Evolutionary conservation across 2,113 vertebrate species (phyloP).

Genomic region (Clinocottus analis): DNA sequence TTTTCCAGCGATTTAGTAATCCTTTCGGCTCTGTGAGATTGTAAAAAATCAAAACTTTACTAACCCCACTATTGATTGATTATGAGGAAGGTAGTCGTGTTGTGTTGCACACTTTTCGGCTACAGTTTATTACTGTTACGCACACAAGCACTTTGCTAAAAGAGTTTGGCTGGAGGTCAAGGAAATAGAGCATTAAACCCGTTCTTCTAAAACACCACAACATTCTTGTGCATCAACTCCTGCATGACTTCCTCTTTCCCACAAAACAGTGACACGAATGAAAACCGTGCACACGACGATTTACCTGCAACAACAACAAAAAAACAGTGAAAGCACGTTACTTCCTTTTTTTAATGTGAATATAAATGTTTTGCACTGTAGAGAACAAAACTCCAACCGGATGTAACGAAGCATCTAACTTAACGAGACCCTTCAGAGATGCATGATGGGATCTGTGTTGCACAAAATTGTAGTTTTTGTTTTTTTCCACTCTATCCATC

Average conservation of each 20-base stretch:
- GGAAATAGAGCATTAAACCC: constrained; percentile 27
- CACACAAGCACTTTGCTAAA: too few relatives aligned
- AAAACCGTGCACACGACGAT: too few relatives aligned
- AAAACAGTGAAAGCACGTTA: neutral
- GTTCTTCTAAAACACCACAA: neutral
- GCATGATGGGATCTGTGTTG: too few relatives aligned
- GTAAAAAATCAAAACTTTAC: too few relatives aligned
- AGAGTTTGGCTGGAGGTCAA: neutral
- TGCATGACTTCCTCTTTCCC: neutral
- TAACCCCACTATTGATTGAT: neutral
- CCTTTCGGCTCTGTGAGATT: too few relatives aligned
- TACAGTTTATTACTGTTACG: neutral
- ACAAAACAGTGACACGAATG: neutral
- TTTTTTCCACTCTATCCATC: neutral
- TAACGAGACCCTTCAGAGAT: neutral
- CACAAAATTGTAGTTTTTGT: neutral
- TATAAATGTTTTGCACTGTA: neutral
- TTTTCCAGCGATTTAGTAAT: too few relatives aligned
- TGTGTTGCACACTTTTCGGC: neutral
- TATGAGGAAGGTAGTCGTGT: neutral
- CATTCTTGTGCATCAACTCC: neutral
- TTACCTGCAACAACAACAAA: neutral
- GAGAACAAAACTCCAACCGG: neutral
- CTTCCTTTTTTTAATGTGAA: neutral
- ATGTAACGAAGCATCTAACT: neutral